Conservation (phyloP, 2,888 invertebrate species). For the Euzophera pinguis region DNA sequence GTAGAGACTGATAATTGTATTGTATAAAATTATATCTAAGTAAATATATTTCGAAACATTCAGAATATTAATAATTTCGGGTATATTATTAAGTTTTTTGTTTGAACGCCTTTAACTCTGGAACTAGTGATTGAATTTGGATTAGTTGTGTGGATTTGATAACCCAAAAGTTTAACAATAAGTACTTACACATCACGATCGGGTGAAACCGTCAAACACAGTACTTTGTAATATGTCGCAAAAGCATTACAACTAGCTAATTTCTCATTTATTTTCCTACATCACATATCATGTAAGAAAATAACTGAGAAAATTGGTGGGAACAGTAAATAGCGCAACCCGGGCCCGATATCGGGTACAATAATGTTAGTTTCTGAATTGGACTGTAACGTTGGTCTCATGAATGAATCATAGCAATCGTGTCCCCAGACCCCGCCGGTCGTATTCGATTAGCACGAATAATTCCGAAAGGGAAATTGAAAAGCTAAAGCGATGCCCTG, state of each 20-base stretch:
- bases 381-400: slow-evolving; percentile 69
- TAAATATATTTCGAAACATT: no score
- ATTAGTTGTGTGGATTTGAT: no score
- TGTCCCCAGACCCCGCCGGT: slow-evolving; percentile 59
- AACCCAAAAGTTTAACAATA: no score
- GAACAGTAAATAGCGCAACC: slow-evolving; percentile 3
- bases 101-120: no score
- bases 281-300: no score
- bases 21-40: not conserved
- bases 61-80: no score
- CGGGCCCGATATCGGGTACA: slow-evolving; percentile 37
- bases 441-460: slow-evolving; percentile 78
- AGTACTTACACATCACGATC: no score
- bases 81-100: no score
- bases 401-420: slow-evolving; percentile 75
- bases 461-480: slow-evolving; percentile 80
- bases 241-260: no score
- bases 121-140: no score
- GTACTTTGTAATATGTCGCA: no score
- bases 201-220: no score
- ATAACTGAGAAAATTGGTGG: not conserved
- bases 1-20: not conserved
- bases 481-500: slow-evolving; percentile 76
- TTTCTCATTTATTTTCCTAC: not conserved
- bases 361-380: slow-evolving; percentile 61